Conservation (phyloP, 2,797 vertebrate species). For the Rhinogobio ventralis region DNA sequence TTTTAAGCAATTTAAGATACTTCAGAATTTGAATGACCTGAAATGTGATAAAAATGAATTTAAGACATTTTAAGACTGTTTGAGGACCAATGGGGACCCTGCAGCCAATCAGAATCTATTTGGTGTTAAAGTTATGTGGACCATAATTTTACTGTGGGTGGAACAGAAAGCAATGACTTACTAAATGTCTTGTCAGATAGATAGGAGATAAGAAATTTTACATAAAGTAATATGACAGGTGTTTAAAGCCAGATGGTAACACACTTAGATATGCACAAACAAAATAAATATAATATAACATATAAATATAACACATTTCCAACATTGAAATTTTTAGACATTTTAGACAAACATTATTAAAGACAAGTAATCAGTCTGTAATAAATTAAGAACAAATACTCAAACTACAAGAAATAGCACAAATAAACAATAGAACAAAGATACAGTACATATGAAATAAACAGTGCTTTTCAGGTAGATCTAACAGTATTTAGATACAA, state of each 20-base stretch:
- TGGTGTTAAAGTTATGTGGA: neutral
- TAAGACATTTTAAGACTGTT: neutral
- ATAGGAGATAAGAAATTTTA: neutral
- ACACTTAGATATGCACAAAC: constrained; percentile 12
- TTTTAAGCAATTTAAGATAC: neutral
- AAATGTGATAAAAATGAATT: neutral
- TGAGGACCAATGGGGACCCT: neutral
- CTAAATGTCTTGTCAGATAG: neutral
- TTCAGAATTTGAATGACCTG: neutral
- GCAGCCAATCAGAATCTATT: neutral
- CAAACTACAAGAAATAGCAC: too few relatives aligned
- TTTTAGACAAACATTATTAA: neutral
- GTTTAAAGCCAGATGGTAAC: constrained; percentile 40
- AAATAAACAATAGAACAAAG: too few relatives aligned
- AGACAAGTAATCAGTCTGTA: neutral
- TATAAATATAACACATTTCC: neutral
- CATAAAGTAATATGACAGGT: constrained; percentile 9
- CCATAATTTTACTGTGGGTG: neutral
- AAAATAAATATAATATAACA: neutral
- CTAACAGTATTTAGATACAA: too few relatives aligned
- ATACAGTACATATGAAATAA: too few relatives aligned
- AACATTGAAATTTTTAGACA: too few relatives aligned
- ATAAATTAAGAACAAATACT: neutral
- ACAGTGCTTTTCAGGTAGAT: too few relatives aligned
- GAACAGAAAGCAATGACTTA: neutral